Conservation (phyloP, 2,797 vertebrate species). For the Lophius americanus region DNA sequence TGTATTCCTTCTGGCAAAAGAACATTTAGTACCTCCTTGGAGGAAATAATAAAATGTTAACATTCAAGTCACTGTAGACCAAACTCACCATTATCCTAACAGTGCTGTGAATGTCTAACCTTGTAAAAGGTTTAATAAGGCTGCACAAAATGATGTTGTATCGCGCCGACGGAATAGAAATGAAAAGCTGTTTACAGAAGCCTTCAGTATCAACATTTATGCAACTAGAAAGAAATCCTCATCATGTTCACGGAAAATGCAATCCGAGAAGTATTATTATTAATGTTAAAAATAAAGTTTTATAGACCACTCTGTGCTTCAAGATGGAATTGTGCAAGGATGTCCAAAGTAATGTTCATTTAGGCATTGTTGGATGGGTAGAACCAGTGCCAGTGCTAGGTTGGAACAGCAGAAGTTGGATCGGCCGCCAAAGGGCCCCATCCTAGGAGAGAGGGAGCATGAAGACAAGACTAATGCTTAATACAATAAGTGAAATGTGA, state of each 20-base stretch:
- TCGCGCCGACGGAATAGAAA: background rate
- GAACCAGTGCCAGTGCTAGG: too few species aligned
- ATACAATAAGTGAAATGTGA: too few species aligned
- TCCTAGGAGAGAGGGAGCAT: too few species aligned
- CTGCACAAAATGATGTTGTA: background rate
- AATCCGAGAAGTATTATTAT: background rate
- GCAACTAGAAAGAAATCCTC: background rate
- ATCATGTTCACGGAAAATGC: background rate
- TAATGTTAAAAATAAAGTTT: background rate
- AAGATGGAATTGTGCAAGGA: background rate
- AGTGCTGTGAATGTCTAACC: background rate
- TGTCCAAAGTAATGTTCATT: background rate
- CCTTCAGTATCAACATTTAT: background rate
- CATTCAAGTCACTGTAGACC: background rate
- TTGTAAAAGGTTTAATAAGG: background rate
- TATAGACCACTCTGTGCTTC: background rate
- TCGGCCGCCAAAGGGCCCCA: too few species aligned
- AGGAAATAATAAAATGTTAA: background rate
- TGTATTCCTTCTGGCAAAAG: too few species aligned
- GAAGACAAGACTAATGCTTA: too few species aligned
- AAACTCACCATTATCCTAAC: background rate
- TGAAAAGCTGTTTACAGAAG: too few species aligned
- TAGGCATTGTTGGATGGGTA: too few species aligned
- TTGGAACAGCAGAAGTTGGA: too few species aligned
- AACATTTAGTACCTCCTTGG: too few species aligned